phyloP scores from a whole-genome alignment of 1,140 invertebrate species.

The Euschistus heros region DNA sequence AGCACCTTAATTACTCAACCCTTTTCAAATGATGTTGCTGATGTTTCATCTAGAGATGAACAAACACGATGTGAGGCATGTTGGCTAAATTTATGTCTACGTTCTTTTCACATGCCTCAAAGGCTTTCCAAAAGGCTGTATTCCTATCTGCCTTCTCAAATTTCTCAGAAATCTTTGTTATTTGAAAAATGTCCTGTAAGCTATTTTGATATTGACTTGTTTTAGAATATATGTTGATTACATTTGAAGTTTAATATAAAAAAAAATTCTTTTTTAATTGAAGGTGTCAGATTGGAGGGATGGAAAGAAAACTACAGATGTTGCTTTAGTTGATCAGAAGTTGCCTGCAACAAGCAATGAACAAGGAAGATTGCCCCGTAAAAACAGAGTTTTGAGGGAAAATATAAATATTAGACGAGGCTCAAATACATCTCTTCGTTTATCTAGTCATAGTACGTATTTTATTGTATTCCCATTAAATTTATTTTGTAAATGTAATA shows the following conservation, averaged over 20 bases:
- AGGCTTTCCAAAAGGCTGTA: constrained; percentile 5
- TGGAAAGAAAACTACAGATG: no score
- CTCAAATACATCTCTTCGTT: constrained; percentile 1
- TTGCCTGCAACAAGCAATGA: no score
- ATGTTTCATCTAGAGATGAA: neutral
- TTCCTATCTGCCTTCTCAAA: neutral
- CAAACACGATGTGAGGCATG: constrained; percentile 69
- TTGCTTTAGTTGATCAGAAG: no score
- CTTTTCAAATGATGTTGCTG: neutral
- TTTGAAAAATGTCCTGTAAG: constrained; percentile 7
- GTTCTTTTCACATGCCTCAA: constrained; percentile 57
- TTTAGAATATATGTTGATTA: neutral
- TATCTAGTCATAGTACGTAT: constrained; percentile 11
- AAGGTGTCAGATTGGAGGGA: no score
- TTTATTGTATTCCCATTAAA: no score
- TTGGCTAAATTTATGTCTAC: constrained; percentile 74
- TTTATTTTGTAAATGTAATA: no score
- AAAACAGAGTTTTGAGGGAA: neutral
- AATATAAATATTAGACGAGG: neutral
- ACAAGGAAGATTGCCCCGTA: neutral
- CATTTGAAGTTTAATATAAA: no score
- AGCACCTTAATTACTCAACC: constrained; percentile 7
- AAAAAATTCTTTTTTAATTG: no score
- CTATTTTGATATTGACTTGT: neutral
- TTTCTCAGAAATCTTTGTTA: neutral